These are phyloP conservation scores for Plecotus auritus DNA, from an alignment of 2,113 vertebrate genomes.

Conservation along the genomic window DNA sequence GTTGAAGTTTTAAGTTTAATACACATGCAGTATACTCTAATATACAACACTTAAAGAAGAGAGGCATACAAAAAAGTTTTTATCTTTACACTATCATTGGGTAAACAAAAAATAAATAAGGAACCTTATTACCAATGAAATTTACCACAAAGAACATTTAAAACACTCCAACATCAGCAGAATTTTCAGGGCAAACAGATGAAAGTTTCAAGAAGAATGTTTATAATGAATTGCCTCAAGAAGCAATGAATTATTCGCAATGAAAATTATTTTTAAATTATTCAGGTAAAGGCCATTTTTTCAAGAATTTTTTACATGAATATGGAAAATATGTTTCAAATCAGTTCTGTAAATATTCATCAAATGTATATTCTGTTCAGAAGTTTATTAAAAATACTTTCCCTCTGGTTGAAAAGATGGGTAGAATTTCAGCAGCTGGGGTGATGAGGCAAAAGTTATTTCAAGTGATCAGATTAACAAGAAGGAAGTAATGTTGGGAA, in stretches of 20 bases:
- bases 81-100: neutral
- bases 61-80: neutral
- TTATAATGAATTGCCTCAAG: neutral
- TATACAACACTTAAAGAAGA: too few species aligned
- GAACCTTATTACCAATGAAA: neutral
- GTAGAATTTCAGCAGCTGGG: neutral
- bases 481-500: neutral
- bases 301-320: neutral
- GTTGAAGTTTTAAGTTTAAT: neutral
- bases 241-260: neutral
- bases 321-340: neutral
- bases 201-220: neutral
- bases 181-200: neutral
- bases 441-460: neutral
- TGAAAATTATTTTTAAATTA: slow-evolving; percentile 1
- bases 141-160: neutral
- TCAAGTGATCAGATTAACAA: neutral
- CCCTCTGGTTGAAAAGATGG: neutral
- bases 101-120: slow-evolving; percentile 20
- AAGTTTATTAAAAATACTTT: neutral
- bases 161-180: neutral
- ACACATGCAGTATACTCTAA: neutral
- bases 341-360: neutral
- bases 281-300: neutral
- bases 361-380: neutral